phyloP scores from a whole-genome alignment of 2,888 invertebrate genomes.

The Glyphotaelius pellucidus region DNA sequence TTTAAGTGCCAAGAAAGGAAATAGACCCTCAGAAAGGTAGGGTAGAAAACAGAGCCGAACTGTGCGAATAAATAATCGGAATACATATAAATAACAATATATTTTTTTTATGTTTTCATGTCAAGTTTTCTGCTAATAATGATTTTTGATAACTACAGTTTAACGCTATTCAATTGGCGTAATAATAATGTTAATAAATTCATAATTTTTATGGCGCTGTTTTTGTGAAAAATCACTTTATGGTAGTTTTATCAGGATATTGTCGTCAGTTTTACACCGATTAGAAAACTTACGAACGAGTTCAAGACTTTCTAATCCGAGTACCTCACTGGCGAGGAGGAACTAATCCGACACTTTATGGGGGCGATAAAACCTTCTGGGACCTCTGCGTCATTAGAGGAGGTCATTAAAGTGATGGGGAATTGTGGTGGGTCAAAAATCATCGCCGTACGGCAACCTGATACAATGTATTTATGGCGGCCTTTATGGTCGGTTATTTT shows the following conservation, averaged over 20 bases:
- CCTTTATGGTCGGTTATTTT: slow-evolving; percentile 52
- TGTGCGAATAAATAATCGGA: background rate
- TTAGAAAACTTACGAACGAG: background rate
- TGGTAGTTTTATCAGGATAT: background rate
- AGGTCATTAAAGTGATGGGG: slow-evolving; percentile 55
- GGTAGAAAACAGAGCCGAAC: background rate
- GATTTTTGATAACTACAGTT: background rate
- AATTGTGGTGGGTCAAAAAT: slow-evolving; percentile 55
- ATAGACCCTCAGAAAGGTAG: slow-evolving; percentile 7
- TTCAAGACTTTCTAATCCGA: slow-evolving; percentile 25
- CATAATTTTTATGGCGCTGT: no score
- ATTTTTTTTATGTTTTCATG: background rate
- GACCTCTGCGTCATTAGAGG: slow-evolving; percentile 57
- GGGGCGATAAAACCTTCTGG: slow-evolving; percentile 53
- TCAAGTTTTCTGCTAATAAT: background rate
- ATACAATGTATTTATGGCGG: slow-evolving; percentile 58
- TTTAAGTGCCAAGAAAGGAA: slow-evolving; percentile 49
- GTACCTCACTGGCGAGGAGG: slow-evolving; percentile 43
- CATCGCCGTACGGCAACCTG: slow-evolving; percentile 56
- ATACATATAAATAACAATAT: background rate
- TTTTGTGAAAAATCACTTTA: background rate
- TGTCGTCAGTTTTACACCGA: background rate
- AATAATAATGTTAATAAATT: no score
- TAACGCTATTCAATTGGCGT: background rate
- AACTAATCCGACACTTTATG: slow-evolving; percentile 59